Conservation (phyloP, 2,113 vertebrate genomes). For the Calyptommatus sinebrachiatus region DNA sequence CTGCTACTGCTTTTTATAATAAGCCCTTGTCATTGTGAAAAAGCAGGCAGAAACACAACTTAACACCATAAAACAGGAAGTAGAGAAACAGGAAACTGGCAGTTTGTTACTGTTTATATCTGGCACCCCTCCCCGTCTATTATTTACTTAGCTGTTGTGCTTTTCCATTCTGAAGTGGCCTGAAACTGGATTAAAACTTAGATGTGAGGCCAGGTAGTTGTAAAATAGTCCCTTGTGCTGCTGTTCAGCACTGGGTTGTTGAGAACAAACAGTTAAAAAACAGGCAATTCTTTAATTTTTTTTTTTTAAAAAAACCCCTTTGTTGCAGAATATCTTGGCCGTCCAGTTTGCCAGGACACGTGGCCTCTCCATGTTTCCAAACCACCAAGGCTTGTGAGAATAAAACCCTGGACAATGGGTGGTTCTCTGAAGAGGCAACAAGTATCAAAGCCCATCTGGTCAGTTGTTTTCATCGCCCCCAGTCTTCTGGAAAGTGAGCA, state of each 20-base stretch:
- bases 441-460: slow-evolving; percentile 21
- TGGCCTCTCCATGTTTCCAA: background rate
- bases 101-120: no score
- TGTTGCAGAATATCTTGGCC: background rate
- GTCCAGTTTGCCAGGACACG: background rate
- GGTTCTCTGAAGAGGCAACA: background rate
- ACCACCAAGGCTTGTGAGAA: background rate
- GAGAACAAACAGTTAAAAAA: background rate
- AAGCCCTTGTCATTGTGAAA: no score
- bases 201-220: no score
- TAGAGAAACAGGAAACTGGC: no score
- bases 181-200: no score
- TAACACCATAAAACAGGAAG: no score
- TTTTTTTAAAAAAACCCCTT: background rate
- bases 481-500: slow-evolving; percentile 1
- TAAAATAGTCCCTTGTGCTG: no score
- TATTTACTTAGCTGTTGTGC: no score
- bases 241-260: background rate
- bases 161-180: background rate
- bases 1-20: no score
- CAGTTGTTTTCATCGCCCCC: background rate
- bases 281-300: no score
- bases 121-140: no score
- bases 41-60: no score
- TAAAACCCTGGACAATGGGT: slow-evolving; percentile 16